Conservation (phyloP, 2,888 invertebrate species). For the Ichneumoninae sp. region DNA sequence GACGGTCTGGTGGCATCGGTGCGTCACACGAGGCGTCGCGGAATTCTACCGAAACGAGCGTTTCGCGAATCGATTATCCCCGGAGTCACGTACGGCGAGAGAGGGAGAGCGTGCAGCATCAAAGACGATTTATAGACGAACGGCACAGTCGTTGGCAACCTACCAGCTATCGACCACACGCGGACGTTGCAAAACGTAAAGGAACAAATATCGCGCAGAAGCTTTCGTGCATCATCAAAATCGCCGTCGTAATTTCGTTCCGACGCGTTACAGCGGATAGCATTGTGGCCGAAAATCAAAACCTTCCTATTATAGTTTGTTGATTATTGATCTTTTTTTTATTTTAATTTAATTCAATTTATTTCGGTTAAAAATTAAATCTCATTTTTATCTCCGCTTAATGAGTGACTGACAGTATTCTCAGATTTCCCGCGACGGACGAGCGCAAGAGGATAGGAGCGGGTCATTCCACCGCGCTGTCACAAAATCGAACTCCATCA, state of each 20-base stretch:
- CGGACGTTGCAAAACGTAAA: background rate
- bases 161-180: conserved; percentile 23
- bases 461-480: conserved; percentile 43
- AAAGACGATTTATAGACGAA: conserved; percentile 11
- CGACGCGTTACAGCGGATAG: background rate
- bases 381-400: background rate
- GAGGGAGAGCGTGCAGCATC: conserved; percentile 6
- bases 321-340: background rate
- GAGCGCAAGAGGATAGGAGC: background rate
- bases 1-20: conserved; percentile 71
- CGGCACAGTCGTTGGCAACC: conserved; percentile 6
- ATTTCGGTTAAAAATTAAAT: background rate
- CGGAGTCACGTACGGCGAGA: conserved; percentile 49
- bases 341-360: background rate
- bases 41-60: conserved; percentile 66
- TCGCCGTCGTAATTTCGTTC: background rate
- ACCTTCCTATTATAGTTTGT: background rate
- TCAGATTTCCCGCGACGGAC: background rate
- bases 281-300: background rate
- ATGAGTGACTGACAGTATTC: background rate
- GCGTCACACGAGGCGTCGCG: conserved; percentile 69
- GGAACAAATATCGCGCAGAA: background rate
- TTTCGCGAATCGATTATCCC: conserved; percentile 71
- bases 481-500: conserved; percentile 52
- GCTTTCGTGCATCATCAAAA: background rate